Evolutionary conservation across 2,113 vertebrate species (phyloP), one percentile per base, ranked within the genome.

Genomic region (Odocoileus virginianus): DNA sequence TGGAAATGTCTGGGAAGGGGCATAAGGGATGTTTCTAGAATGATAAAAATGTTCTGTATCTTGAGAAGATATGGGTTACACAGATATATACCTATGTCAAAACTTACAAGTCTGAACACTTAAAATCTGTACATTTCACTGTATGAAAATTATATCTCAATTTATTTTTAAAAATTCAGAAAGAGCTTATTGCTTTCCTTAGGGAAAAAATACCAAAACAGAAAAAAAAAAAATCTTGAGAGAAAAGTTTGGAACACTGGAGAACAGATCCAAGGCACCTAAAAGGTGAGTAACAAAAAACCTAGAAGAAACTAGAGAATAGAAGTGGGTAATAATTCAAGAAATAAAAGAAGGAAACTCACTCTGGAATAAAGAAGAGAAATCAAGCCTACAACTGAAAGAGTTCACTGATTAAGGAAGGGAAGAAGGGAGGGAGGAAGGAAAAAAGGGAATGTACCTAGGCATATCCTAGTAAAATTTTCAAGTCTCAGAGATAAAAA

Each of bases 331-430:
- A 84, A 87, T 93, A 91, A 91, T 91, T 74, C 40, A 81, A 76
- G 13, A 92, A 76, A 57, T 82, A 86, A 87, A 92, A 95, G 45
- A 94, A 91, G 55, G 40, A 2, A 81, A 64, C 0, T 76, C 89
- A 84, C 33, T 21, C 47, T 67, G 17, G 17, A 78, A 81, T 74
- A 94, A 92, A 55, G 40, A 54, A 50, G 85, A 89, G 81, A 8
- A 86, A 91, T 94, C 67, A 94, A 83, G n/a, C n/a, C 16, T 95
- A 86, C 30, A 81, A 74, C 92, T 86, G 30, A 43, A 89, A 93
- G 55, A 79, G 3, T 86, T 90, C 52, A 82, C 52, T 71, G 50
- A 30, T 50, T 30, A 36, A 87, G 58, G 28, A 87, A 94, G 10
- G 21, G n/a, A 57, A 50, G 47, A 55, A 54, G 6, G 27, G 27